Evolutionary conservation across 2,797 vertebrate species (phyloP).

Genomic region (Falco biarmicus): DNA sequence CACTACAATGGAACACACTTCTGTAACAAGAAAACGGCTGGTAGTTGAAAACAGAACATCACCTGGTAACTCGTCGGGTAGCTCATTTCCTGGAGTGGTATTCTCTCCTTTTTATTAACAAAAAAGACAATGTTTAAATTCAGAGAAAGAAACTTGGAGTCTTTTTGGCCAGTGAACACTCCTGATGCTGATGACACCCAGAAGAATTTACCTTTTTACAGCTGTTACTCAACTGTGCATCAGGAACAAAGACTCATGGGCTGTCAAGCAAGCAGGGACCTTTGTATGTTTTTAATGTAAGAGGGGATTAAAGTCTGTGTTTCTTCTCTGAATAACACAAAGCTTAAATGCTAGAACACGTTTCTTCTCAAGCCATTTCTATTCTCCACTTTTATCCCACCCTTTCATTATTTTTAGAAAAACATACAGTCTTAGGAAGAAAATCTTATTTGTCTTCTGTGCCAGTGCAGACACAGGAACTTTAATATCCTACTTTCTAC

Average conservation of each 20-base stretch:
- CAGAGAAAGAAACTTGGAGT: neutral
- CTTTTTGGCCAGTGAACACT: neutral
- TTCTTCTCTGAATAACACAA: neutral
- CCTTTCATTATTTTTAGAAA: neutral
- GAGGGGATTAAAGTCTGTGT: neutral
- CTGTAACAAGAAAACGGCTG: neutral
- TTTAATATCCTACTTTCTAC: neutral
- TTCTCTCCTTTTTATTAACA: neutral
- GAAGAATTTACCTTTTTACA: neutral
- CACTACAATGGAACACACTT: fast-evolving
- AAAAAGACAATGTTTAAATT: neutral
- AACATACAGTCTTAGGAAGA: neutral
- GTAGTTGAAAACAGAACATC: neutral
- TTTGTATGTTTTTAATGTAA: neutral
- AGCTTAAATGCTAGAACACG: neutral
- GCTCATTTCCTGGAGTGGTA: neutral
- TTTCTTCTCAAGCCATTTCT: neutral
- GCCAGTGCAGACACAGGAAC: neutral
- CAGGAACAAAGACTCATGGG: neutral
- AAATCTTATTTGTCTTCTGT: constrained; percentile 17
- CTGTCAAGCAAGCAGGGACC: neutral
- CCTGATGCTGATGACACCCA: neutral
- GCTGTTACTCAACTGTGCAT: neutral
- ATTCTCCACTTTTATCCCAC: neutral
- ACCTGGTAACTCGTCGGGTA: neutral